phyloP scores from a whole-genome alignment of 2,888 invertebrate genomes.

The Cheilosia vernalis region DNA sequence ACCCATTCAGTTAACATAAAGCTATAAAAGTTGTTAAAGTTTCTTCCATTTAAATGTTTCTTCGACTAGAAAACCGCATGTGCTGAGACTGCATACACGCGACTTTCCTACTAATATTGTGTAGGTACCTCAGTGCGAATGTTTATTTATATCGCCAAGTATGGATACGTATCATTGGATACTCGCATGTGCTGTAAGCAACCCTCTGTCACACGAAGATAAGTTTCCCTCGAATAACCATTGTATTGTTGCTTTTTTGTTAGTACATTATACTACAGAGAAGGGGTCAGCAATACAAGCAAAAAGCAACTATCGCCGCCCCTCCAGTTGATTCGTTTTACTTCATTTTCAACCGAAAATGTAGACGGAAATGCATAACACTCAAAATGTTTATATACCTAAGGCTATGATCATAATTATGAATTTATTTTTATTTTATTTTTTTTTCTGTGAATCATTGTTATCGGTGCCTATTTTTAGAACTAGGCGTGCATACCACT shows the following conservation, averaged over 20 bases:
- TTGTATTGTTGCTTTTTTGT: constrained; percentile 24
- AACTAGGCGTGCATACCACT: background rate
- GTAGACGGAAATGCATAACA: background rate
- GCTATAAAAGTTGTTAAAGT: too few species aligned
- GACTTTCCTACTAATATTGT: too few species aligned
- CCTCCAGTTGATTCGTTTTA: background rate
- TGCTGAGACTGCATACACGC: too few species aligned
- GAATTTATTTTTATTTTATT: background rate
- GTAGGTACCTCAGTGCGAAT: background rate
- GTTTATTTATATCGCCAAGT: too few species aligned
- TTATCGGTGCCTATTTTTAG: background rate
- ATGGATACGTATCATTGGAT: background rate
- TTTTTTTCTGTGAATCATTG: constrained; percentile 1
- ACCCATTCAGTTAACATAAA: too few species aligned
- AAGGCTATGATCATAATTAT: background rate
- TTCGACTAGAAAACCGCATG: too few species aligned
- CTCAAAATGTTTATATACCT: background rate
- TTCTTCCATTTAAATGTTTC: too few species aligned
- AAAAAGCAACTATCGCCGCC: background rate
- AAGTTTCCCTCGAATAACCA: constrained; percentile 32
- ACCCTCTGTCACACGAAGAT: constrained; percentile 26
- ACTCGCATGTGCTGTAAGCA: constrained; percentile 6
- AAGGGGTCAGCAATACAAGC: background rate
- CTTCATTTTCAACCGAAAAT: background rate
- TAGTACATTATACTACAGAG: background rate